Conservation (phyloP, 2,113 vertebrate species). For the Cyanistes caeruleus region DNA sequence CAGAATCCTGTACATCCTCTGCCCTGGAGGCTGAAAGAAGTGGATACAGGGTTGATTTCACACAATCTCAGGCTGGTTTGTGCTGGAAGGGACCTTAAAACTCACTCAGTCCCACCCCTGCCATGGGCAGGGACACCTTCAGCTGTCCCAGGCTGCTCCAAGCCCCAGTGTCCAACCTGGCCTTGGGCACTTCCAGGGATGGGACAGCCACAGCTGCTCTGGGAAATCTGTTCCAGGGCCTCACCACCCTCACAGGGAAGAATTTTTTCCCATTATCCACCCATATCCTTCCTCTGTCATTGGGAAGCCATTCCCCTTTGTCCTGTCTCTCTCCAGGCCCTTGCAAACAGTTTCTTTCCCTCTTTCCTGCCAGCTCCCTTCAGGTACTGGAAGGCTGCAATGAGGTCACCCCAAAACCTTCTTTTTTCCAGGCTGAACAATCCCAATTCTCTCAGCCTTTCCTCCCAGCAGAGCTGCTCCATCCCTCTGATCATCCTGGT, state of each 20-base stretch:
- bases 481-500: not conserved
- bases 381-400: not conserved
- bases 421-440: not conserved
- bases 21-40: not conserved
- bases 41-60: not conserved
- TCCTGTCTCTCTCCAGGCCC: too few species aligned
- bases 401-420: not conserved
- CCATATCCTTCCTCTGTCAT: too few species aligned
- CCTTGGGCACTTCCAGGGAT: not conserved
- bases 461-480: not conserved
- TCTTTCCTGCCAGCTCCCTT: not conserved
- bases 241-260: not conserved
- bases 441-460: not conserved
- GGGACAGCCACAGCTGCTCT: not conserved
- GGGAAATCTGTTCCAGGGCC: not conserved
- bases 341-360: not conserved
- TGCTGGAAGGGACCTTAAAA: not conserved
- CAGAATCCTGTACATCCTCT: not conserved
- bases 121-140: not conserved
- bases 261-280: not conserved
- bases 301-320: not conserved
- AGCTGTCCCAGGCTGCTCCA: accelerated
- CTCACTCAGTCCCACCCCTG: accelerated
- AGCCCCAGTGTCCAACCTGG: accelerated
- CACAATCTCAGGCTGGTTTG: not conserved